Base-by-base conservation (phyloP, 2,888 invertebrate genomes). In the Phania funesta region DNA sequence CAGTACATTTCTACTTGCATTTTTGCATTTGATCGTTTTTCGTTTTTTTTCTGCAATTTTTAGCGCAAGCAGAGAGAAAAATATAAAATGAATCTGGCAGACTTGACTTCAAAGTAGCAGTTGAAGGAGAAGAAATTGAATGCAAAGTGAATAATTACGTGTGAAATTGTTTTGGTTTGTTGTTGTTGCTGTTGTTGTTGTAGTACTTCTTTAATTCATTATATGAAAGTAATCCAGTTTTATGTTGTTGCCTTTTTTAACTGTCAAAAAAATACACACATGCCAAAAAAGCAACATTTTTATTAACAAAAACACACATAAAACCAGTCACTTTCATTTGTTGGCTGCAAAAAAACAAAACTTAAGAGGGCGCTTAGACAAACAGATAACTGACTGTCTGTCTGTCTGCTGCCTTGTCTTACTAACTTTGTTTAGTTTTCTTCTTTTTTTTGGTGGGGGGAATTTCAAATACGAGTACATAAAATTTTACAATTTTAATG, bases 141-240 rank as follows among this genome's bases (percentile, higher is more conserved):
- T 78, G 74, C 74, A 82, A 82, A 82, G 78, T 74, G 78, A 82
- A 82, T 82, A 78, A 82, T 82, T 82, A 78, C 70, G 70, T 82
- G 82, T 70, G 82, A 82, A 82, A 74, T 77, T 76, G 54, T 73
- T 65, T 62, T 41, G 22, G 68, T 58, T 22, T 54, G 16, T 50
- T 52, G 50, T 71, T 64, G 9, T 46, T 16, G 9, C 20, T 44
- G 18, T 52, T 50, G 38, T 38, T 38, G 5, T 46, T 44, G n/a
- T n/a, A n/a, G n/a, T n/a, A n/a, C n/a, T n/a, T n/a, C n/a, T 75
- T 56, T 38, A 46, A 58, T 70, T 48, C 46, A 70, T 52, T 76
- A 32, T 75, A 82, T 74, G 82, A 82, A 82, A 78, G 78, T 82
- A 78, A 58, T 75, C 74, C 54, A 75, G 70, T 78, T 73, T 62